These are phyloP conservation scores for Sialia sialis DNA, from an alignment of 2,113 vertebrate species.

Conservation along the genomic window DNA sequence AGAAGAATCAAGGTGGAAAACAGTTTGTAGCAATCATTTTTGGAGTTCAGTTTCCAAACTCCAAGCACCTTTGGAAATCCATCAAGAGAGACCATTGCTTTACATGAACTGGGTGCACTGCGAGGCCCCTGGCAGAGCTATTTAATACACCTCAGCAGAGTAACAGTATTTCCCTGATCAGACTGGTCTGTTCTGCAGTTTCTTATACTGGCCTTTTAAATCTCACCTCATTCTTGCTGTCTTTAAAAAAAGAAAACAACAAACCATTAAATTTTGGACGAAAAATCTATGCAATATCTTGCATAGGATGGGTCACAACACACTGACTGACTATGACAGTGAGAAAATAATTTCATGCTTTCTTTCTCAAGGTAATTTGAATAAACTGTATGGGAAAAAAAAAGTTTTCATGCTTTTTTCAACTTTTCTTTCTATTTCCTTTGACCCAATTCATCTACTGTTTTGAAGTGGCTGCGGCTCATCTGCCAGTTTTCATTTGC, in stretches of 20 bases:
- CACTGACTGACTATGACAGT: not conserved
- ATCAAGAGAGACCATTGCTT: not conserved
- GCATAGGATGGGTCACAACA: not conserved
- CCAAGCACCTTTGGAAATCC: not conserved
- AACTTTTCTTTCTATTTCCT: not conserved
- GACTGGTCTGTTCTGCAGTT: not conserved
- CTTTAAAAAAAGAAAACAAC: not conserved
- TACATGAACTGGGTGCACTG: not conserved
- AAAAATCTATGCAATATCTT: not conserved
- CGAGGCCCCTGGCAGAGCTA: not conserved
- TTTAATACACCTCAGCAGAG: not conserved
- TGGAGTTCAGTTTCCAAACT: not conserved
- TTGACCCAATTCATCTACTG: not conserved
- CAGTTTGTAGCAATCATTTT: not conserved
- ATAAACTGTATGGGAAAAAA: not conserved
- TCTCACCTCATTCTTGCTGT: not conserved
- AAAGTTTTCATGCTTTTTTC: not conserved
- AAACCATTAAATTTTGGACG: not conserved
- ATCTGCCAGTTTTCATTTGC: constrained; percentile 27
- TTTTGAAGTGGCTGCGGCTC: constrained; percentile 11
- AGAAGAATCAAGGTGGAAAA: not conserved
- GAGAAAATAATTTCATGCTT: not conserved
- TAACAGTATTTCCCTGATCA: not conserved
- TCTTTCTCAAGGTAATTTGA: not conserved
- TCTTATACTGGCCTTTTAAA: not conserved